These are phyloP conservation scores for Tricholauxania praeusta DNA, from an alignment of 2,888 invertebrate species.

Conservation along the genomic window DNA sequence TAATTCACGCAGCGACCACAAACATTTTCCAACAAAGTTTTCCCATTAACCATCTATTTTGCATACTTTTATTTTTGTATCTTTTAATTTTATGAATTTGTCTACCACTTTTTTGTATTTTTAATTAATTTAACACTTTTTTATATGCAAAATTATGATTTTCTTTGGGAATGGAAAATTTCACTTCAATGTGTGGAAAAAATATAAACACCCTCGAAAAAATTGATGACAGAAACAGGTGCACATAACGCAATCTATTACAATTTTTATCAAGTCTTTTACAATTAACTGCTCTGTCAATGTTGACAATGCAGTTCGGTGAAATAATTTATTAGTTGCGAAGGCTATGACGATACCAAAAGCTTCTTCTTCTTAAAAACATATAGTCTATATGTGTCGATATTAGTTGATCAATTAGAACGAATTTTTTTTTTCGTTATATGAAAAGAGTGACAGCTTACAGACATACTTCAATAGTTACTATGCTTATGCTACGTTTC, in stretches of 20 bases:
- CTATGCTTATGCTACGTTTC: no score
- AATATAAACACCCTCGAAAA: constrained; percentile 57
- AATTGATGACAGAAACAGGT: constrained; percentile 56
- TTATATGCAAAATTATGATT: neutral
- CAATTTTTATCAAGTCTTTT: constrained; percentile 23
- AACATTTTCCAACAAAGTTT: neutral
- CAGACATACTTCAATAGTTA: no score
- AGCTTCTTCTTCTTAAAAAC: no score
- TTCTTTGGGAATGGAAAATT: constrained; percentile 19
- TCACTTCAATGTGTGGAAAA: constrained; percentile 38
- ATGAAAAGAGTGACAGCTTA: no score
- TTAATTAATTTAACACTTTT: neutral
- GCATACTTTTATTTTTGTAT: constrained; percentile 2
- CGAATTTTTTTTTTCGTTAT: no score
- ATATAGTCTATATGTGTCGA: no score
- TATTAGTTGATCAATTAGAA: no score
- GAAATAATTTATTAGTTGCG: neutral
- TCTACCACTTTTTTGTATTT: constrained; percentile 17
- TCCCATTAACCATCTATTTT: neutral
- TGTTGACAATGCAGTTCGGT: neutral
- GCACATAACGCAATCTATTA: constrained; percentile 45
- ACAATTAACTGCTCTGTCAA: no score
- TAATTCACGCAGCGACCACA: constrained; percentile 10
- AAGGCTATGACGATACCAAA: neutral
- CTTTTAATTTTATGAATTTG: constrained; percentile 6